A percentile compares a stretch with the other conserved stretches of the same genome.
These are phyloP conservation scores for Drosophila nannoptera DNA, from an alignment of 1,140 invertebrate species.

Conservation along the genomic window DNA sequence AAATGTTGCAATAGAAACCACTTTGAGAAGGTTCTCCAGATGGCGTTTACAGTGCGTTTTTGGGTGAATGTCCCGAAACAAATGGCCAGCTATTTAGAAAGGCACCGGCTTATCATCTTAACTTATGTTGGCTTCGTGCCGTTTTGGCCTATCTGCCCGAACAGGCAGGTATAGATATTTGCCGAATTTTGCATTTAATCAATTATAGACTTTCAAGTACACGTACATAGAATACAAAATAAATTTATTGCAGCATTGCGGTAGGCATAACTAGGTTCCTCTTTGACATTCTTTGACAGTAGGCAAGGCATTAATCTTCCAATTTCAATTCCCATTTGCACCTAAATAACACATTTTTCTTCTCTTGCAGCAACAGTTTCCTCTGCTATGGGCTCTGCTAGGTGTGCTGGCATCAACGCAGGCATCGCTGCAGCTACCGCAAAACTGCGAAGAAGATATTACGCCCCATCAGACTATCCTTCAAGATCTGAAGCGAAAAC, in stretches of 20 bases:
- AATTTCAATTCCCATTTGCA: constrained; percentile 6
- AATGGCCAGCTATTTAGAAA: constrained; percentile 68
- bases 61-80: constrained; percentile 51
- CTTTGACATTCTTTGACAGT: too few species aligned
- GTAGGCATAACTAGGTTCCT: constrained; percentile 45
- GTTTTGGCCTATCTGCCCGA: constrained; percentile 1
- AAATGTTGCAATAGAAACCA: constrained; percentile 50
- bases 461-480: constrained; percentile 45
- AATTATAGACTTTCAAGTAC: too few species aligned
- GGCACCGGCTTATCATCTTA: constrained; percentile 32
- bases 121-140: constrained; percentile 28
- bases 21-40: constrained; percentile 4
- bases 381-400: constrained; percentile 29
- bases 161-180: not conserved
- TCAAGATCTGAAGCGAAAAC: constrained; percentile 63
- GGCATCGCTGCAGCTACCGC: constrained; percentile 27
- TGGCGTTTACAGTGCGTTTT: not conserved
- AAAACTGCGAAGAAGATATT: constrained; percentile 56
- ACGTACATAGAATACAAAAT: too few species aligned
- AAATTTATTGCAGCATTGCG: constrained; percentile 69
- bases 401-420: constrained; percentile 10
- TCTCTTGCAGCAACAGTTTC: constrained; percentile 28
- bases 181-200: too few species aligned
- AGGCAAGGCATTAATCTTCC: too few species aligned
- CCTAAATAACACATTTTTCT: constrained; percentile 19